A percentile compares a stretch with the other conserved stretches of the same genome.
Conservation (phyloP, 2,888 invertebrate genomes). For the Drosophila fulvimacula region DNA sequence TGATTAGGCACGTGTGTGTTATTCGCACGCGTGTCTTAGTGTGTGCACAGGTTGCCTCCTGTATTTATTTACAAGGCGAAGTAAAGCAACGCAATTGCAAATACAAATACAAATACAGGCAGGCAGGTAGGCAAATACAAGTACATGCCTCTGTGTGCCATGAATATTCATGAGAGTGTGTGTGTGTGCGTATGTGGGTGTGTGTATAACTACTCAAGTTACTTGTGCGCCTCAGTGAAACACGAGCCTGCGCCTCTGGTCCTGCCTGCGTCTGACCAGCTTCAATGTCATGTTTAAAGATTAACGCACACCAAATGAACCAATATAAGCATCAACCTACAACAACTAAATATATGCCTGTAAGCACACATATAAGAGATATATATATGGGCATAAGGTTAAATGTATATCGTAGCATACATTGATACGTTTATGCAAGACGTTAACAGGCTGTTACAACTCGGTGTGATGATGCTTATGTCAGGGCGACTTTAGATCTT, state of each 20-base stretch:
- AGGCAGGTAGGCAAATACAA: slow-evolving; percentile 41
- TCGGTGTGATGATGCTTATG: background rate
- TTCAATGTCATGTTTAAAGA: slow-evolving; percentile 57
- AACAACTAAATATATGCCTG: background rate
- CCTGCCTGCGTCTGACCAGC: slow-evolving; percentile 4
- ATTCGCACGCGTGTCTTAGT: slow-evolving; percentile 6
- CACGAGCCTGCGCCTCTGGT: background rate
- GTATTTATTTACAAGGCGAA: slow-evolving; percentile 60
- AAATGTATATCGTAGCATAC: background rate
- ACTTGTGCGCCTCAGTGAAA: slow-evolving; percentile 41
- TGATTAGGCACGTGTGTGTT: slow-evolving; percentile 75
- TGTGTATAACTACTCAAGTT: slow-evolving; percentile 65
- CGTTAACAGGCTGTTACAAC: background rate
- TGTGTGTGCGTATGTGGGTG: slow-evolving; percentile 1
- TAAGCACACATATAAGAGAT: slow-evolving; percentile 3
- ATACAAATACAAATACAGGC: slow-evolving; percentile 50
- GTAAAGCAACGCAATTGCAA: slow-evolving; percentile 68
- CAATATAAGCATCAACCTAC: slow-evolving; percentile 14
- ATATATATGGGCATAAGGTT: background rate
- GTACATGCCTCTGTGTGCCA: slow-evolving; percentile 36
- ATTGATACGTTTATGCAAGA: background rate
- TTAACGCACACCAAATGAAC: slow-evolving; percentile 49
- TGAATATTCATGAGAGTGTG: slow-evolving; percentile 72
- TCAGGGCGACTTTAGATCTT: background rate
- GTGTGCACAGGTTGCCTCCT: slow-evolving; percentile 27